Evolutionary conservation across 2,113 vertebrate species (phyloP).

Genomic region (Pavo muticus): DNA sequence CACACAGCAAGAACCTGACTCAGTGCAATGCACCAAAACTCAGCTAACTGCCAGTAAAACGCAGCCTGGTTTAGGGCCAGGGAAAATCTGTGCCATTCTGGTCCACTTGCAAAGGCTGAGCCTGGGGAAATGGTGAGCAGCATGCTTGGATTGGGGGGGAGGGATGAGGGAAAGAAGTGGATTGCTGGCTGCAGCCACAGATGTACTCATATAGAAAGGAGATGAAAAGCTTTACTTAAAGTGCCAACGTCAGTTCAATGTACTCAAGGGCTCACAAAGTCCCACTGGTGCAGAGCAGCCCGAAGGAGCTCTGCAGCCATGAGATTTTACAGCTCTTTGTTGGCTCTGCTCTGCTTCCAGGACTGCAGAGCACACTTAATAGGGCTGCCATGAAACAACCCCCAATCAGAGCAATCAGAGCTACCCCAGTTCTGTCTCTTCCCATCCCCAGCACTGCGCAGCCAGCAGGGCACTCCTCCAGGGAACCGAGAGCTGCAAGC

Average conservation of each 20-base stretch:
- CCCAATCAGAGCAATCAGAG: slow-evolving; percentile 70
- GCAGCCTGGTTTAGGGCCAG: not conserved
- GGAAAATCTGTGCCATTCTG: not conserved
- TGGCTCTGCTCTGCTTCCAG: not conserved
- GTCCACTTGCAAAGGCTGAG: not conserved
- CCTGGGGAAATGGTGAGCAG: not conserved
- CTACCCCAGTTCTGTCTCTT: slow-evolving; percentile 70
- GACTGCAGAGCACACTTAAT: not conserved
- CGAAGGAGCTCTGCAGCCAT: not conserved
- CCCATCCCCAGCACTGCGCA: slow-evolving; percentile 39
- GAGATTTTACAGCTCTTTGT: slow-evolving; percentile 22
- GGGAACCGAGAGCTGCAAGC: not conserved
- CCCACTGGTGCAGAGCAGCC: not conserved
- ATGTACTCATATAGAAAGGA: slow-evolving; percentile 36
- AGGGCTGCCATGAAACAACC: slow-evolving; percentile 24
- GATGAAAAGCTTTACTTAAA: slow-evolving; percentile 56
- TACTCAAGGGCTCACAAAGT: slow-evolving; percentile 38
- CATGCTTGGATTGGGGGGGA: not conserved
- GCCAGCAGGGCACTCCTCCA: slow-evolving; percentile 67
- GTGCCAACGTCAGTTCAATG: slow-evolving; percentile 16
- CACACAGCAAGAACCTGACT: not conserved
- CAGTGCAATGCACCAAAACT: not conserved
- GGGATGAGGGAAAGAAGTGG: slow-evolving; percentile 30
- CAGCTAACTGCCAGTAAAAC: not conserved
- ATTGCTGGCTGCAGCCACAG: not conserved